Base-by-base conservation (phyloP, 2,888 invertebrate species). In the Papilio gigon region DNA sequence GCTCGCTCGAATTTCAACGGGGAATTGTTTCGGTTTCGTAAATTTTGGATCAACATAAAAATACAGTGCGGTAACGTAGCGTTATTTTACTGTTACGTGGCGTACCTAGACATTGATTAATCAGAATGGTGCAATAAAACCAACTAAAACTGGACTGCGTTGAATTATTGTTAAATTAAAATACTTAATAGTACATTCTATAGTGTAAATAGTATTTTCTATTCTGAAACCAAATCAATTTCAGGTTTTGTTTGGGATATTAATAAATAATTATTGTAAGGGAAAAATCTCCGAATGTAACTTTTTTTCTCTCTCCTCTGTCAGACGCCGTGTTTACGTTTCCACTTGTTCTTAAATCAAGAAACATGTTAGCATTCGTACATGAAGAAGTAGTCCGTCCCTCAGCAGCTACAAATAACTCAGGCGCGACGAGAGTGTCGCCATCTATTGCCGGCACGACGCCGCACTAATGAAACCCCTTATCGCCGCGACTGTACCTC, bases 391-490 rank as follows among this genome's bases (percentile, higher is more conserved):
- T 59, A 59, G 61, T 62, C 65, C 53, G 65, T 70, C 66, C 69
- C 70, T 67, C 79, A 77, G 27, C 14, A 33, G 82, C 85, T 80
- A 84, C 88, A 88, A 87, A 87, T 84, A 88, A 86, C 84, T 86
- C 84, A 80, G 73, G 65, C 65, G 72, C 71, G 80, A 75, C 75
- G 80, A 85, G 85, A 86, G 86, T 82, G 83, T 81, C 85, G 81
- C 84, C 84, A 85, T 86, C 83, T 83, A 85, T 86, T 85, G 83
- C 81, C 76, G 79, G 68, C 77, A 80, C 84, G 88, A 86, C 88
- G 79, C 82, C 79, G 77, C 84, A 79, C 84, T 88, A 87, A 87
- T 85, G 87, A 87, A 87, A 84, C 82, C 82, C 81, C 83, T 87
- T 88, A 88, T 88, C 88, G 84, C 73, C 71, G 74, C 75, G 80